Percentiles rank a stretch among this genome's conserved stretches.
phyloP scores from a whole-genome alignment of 1,140 invertebrate genomes.

The Macrobrachium rosenbergii region DNA sequence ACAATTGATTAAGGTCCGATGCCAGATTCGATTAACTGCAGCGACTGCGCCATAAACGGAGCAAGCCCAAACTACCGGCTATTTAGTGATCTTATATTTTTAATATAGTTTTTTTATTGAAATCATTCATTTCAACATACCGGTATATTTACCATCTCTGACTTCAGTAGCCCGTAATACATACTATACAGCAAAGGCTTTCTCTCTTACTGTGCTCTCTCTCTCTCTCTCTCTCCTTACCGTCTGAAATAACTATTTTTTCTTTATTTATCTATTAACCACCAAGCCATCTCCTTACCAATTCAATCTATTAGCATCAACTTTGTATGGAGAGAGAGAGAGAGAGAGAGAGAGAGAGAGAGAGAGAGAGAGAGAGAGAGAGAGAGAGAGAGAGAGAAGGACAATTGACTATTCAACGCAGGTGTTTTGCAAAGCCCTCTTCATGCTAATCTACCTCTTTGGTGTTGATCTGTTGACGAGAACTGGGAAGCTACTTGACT shows the following conservation, averaged over 20 bases:
- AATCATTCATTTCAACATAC: too few species aligned
- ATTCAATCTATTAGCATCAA: background rate
- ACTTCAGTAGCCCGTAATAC: too few species aligned
- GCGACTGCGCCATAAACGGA: too few species aligned
- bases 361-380: slow-evolving; percentile 27
- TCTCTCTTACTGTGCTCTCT: background rate
- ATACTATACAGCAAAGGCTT: background rate
- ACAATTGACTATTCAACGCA: background rate
- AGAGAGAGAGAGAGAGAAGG: slow-evolving; percentile 23
- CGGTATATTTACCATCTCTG: too few species aligned
- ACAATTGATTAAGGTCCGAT: too few species aligned
- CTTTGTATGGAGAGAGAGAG: background rate
- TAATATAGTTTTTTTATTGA: background rate
- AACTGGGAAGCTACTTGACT: too few species aligned
- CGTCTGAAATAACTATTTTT: too few species aligned
- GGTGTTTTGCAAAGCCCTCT: too few species aligned
- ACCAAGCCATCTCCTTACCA: background rate
- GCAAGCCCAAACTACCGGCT: too few species aligned
- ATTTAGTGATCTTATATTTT: background rate
- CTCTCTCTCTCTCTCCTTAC: background rate
- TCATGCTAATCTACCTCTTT: too few species aligned
- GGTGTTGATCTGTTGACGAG: too few species aligned
- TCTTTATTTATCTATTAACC: background rate
- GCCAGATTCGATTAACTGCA: too few species aligned
- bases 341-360: slow-evolving; percentile 29